Evolutionary conservation across 1,140 invertebrate species (phyloP), one percentile per base, ranked within the genome.

Genomic region (Solenopsis fugax): DNA sequence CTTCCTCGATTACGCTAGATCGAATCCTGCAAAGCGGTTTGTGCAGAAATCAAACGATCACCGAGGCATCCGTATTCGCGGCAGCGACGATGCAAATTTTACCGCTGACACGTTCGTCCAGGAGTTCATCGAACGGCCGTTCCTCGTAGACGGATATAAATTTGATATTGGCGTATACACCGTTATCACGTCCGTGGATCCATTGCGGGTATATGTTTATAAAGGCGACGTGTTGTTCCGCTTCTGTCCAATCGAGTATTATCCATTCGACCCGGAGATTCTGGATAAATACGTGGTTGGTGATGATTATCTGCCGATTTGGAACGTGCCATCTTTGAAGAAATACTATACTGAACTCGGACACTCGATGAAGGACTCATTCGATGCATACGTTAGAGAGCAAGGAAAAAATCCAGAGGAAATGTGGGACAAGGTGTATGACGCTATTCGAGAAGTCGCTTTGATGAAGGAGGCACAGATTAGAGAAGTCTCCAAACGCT

Each of bases 131-230:
- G 96, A 97, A 72, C 97, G 97, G 87, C 98, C 98, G 12, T 97
- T 98, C 86, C 94, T 98, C 18, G 96, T 98, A 4, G 98, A 98
- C 93, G 98, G 97, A 0, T 96, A 98, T 93, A 99, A 99, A 95
- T 99, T 99, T 95, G 99, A 99, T 94, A 98, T 99, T 93, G 99
- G 99, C 21, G 97, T 99, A 24, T 99, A 99, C 95, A 98, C 98
- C 0, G 97, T 98, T 1, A 95, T 99, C 1, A 99, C 99, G 0
- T 99, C 98, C 0, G 96, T 99, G 1, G 96, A 99, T 95, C 99
- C 99, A 13, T 94, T 99, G 1, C 96, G 98, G 91, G 96, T 98
- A 0, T 99, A 99, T 92, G 97, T 97, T 80, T 98, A 99, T 93
- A 97, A 98, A 93, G 98, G 97, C 7, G 99, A 99, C 92, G 97